Evolutionary conservation across 2,797 vertebrate species (phyloP).

Genomic region (Danio albolineatus): DNA sequence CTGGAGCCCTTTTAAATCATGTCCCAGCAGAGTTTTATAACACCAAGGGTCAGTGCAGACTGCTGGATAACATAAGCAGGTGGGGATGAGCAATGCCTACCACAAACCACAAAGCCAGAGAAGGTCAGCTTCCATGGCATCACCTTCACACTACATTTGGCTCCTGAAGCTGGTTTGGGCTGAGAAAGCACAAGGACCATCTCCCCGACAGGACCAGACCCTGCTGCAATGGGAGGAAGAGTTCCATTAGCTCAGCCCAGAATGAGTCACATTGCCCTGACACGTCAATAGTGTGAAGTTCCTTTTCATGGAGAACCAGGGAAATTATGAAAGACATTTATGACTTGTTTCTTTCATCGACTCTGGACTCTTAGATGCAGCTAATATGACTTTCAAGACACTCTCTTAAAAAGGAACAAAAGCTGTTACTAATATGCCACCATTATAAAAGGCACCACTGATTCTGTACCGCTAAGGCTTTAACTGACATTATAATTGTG

Average conservation of each 20-base stretch:
- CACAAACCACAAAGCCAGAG: slow-evolving; percentile 34
- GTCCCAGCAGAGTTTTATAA: slow-evolving; percentile 36
- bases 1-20: slow-evolving; percentile 44
- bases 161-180: slow-evolving; percentile 38
- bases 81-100: slow-evolving; percentile 50
- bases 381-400: background rate
- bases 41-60: slow-evolving; percentile 40
- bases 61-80: slow-evolving; percentile 49
- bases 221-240: slow-evolving; percentile 50
- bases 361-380: slow-evolving; percentile 3
- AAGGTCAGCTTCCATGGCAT: slow-evolving; percentile 52
- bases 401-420: background rate
- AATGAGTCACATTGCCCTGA: slow-evolving; percentile 62
- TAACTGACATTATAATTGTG: no score
- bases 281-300: slow-evolving; percentile 18
- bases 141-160: slow-evolving; percentile 34
- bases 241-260: slow-evolving; percentile 63
- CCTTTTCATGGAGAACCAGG: slow-evolving; percentile 30
- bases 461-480: background rate
- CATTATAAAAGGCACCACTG: no score
- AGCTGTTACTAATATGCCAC: background rate
- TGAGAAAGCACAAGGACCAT: slow-evolving; percentile 44
- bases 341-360: background rate
- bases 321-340: slow-evolving; percentile 12
- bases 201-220: slow-evolving; percentile 43